Evolutionary conservation across 2,113 vertebrate species (phyloP), one percentile per base, ranked within the genome.

Genomic region (Shinisaurus crocodilurus): DNA sequence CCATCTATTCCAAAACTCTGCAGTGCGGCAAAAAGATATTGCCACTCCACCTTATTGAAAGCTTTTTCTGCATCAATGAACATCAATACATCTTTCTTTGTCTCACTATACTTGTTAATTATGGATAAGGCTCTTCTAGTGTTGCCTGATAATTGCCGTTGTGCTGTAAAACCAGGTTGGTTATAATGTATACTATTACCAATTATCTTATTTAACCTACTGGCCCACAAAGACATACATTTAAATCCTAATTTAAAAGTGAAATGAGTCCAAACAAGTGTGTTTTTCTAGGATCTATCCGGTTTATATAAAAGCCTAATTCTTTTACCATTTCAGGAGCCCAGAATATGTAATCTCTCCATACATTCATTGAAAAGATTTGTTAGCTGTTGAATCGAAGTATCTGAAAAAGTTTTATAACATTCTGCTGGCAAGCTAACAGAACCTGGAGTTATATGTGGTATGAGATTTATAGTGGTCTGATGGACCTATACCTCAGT

Each of bases 31-130:
- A 80, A 67, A 88, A 54, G 10, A 70, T 29, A 29, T 60, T 87
- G n/a, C 70, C 85, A 87, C 72, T 75, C 72, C 50, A 88, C 63
- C 13, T 65, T 88, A 81, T 69, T 70, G 65, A 88, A 88, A 54
- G 45, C 65, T 54, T 88, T 88, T 88, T 81, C 87, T 82, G 79
- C 87, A 37, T 88, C 27, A 88, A 88, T 32, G 50, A 72, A 43
- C 79, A 72, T 40, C 87, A 82, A 82, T 43, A 50, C 48, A 82
- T 57, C 29, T 72, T 72, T 16, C 48, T 82, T 88, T 88, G 87
- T 57, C 37, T 88, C 27, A 27, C n/a, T 82, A 57, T 40, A 70
- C n/a, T 82, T 72, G 87, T 88, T 88, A 88, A 88, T 72, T 23
- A 32, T 82, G 67, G 16, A 72, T 72, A 57, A n/a, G 79, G 27